phyloP scores from a whole-genome alignment of 2,888 invertebrate genomes.

The Belgica antarctica region DNA sequence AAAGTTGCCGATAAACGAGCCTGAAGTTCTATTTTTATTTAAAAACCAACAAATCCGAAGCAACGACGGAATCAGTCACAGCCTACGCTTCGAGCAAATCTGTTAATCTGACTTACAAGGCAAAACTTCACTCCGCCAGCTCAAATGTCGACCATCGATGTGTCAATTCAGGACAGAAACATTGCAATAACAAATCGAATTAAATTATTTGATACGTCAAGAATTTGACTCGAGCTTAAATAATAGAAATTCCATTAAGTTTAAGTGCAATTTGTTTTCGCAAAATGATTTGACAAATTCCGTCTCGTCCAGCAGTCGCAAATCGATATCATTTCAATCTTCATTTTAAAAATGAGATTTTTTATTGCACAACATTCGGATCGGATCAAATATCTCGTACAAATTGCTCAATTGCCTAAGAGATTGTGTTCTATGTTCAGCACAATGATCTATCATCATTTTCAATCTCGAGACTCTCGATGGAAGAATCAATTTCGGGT shows the following conservation, averaged over 20 bases:
- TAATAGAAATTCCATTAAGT: not conserved
- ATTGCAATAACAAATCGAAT: not conserved
- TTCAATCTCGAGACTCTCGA: slow-evolving; percentile 1
- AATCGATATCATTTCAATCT: slow-evolving; percentile 32
- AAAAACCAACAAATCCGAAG: too few species aligned
- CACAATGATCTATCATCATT: slow-evolving; percentile 37
- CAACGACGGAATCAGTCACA: too few species aligned
- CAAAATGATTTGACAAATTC: slow-evolving; percentile 28
- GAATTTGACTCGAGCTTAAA: not conserved
- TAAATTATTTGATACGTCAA: slow-evolving; percentile 6
- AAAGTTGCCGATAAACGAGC: too few species aligned
- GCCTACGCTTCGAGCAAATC: too few species aligned
- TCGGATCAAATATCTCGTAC: slow-evolving; percentile 23
- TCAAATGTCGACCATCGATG: too few species aligned
- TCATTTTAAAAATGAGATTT: too few species aligned
- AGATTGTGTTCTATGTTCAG: slow-evolving; percentile 16
- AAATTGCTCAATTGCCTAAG: slow-evolving; percentile 32
- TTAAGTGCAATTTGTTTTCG: slow-evolving; percentile 21
- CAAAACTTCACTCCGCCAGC: too few species aligned
- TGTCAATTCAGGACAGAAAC: too few species aligned
- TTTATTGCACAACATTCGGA: slow-evolving; percentile 9
- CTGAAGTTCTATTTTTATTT: too few species aligned
- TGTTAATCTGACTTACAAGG: too few species aligned
- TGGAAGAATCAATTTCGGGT: slow-evolving; percentile 28
- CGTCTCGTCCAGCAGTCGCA: not conserved